A percentile compares a stretch with the other conserved stretches of the same genome.
Conservation (phyloP, 2,797 vertebrate species). For the Anableps anableps region DNA sequence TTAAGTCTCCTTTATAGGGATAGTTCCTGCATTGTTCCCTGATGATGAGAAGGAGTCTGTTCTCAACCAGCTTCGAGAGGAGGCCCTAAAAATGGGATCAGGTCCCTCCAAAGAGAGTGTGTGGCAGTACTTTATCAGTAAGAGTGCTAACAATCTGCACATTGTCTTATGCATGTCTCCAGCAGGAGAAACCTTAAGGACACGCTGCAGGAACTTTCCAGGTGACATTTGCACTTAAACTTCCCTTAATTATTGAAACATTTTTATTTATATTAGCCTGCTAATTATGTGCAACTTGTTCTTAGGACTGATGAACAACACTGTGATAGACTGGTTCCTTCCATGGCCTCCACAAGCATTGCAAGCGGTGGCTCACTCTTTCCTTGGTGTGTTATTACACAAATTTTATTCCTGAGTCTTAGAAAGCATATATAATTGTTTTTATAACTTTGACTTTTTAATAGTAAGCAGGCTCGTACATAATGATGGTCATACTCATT, state of each 20-base stretch:
- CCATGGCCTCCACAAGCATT: constrained; percentile 95
- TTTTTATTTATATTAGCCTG: neutral
- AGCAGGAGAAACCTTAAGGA: constrained; percentile 90
- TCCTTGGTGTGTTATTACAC: constrained; percentile 84
- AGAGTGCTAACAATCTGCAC: constrained; percentile 93
- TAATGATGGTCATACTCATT: neutral
- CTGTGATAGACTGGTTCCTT: constrained; percentile 97
- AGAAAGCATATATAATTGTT: neutral
- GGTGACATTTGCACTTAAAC: constrained; percentile 74
- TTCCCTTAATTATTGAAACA: neutral
- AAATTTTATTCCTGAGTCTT: too few relatives aligned
- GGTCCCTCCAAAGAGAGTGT: constrained; percentile 90
- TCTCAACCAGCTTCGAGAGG: constrained; percentile 86
- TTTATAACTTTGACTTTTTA: neutral
- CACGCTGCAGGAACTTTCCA: constrained; percentile 96
- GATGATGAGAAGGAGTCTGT: constrained; percentile 93
- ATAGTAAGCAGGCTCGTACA: neutral
- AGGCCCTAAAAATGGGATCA: constrained; percentile 85
- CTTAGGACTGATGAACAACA: constrained; percentile 95
- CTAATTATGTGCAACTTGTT: constrained; percentile 35
- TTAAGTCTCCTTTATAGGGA: constrained; percentile 79
- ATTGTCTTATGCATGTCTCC: constrained; percentile 96
- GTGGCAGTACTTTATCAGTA: constrained; percentile 95
- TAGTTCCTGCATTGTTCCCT: constrained; percentile 93
- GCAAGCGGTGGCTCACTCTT: constrained; percentile 90